Conservation (phyloP, 2,113 vertebrate species). For the Apaloderma vittatum region DNA sequence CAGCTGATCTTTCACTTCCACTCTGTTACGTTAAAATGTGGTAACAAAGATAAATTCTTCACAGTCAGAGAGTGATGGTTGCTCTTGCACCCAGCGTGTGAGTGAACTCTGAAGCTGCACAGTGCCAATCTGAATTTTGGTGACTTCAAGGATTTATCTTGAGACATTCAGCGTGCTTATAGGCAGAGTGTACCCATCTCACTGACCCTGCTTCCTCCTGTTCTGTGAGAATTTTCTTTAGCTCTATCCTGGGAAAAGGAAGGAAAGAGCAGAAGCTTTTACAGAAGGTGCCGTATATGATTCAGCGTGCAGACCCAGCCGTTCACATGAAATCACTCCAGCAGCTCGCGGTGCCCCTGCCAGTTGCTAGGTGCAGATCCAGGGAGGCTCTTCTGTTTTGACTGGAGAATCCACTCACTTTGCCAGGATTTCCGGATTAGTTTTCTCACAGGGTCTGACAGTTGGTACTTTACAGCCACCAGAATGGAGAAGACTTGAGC, state of each 20-base stretch:
- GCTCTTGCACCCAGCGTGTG: not conserved
- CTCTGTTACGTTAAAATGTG: not conserved
- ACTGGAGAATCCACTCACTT: conserved; percentile 1
- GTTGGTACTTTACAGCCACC: not conserved
- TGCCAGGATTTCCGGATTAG: conserved; percentile 20
- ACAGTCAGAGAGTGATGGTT: not conserved
- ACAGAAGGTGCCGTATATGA: not conserved
- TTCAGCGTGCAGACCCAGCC: not conserved
- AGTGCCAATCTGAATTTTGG: not conserved
- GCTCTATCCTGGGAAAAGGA: not conserved
- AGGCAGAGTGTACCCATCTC: not conserved
- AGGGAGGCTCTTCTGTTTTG: conserved; percentile 43
- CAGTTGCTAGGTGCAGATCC: conserved; percentile 27
- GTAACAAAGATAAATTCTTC: not conserved
- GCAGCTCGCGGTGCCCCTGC: not conserved
- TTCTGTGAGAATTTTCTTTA: not conserved
- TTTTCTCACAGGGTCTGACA: not conserved
- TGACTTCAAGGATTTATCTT: not conserved
- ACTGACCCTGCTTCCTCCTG: not conserved
- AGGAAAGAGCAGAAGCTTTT: not conserved
- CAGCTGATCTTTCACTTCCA: not conserved
- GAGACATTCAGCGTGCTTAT: not conserved
- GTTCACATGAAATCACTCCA: not conserved
- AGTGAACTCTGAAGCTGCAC: not conserved
- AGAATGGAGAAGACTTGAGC: not conserved